phyloP scores from a whole-genome alignment of 2,797 vertebrate genomes.

The Diglossa cyanea region DNA sequence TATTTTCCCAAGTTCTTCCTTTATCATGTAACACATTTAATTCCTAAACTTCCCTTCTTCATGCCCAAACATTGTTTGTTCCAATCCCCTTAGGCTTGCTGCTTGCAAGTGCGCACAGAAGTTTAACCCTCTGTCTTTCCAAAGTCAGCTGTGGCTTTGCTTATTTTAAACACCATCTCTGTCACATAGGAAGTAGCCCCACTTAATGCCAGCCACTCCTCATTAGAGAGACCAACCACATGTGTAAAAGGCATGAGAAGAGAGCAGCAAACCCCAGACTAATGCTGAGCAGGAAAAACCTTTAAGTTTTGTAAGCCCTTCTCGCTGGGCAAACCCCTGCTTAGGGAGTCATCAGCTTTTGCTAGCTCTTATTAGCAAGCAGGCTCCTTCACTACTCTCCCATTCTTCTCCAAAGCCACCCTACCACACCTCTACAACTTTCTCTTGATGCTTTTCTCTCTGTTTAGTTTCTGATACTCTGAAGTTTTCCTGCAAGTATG shows the following conservation, averaged over 20 bases:
- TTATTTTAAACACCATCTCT: background rate
- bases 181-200: background rate
- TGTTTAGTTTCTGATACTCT: background rate
- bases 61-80: background rate
- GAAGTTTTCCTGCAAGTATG: background rate
- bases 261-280: background rate
- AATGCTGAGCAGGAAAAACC: background rate
- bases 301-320: background rate
- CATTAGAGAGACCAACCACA: background rate
- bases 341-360: background rate
- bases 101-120: accelerated
- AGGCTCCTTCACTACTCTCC: background rate
- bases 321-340: background rate
- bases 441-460: background rate
- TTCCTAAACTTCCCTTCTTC: background rate
- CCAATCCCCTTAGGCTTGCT: background rate
- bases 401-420: background rate
- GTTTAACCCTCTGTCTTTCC: background rate
- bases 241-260: background rate
- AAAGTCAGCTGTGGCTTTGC: accelerated
- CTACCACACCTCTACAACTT: background rate
- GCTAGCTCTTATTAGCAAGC: background rate
- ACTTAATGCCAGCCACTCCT: background rate
- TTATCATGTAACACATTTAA: background rate
- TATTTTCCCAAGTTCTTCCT: background rate